Percentiles rank a stretch among this genome's conserved stretches.
Evolutionary conservation across 2,888 invertebrate species (phyloP).

Genomic region (Ophonus ardosiacus): DNA sequence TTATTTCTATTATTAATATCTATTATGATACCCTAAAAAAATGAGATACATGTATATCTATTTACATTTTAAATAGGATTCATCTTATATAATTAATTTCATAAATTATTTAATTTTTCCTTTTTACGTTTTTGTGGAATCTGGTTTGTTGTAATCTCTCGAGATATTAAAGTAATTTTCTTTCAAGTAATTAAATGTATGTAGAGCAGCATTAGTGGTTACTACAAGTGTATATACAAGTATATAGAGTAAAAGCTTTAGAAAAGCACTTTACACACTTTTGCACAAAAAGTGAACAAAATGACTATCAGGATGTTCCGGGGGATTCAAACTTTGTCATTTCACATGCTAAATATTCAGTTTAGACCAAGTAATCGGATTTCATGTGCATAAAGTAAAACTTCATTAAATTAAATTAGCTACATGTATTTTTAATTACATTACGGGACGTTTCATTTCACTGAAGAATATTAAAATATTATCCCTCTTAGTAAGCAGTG

Average conservation of each 20-base stretch:
- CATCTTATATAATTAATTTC: too few species aligned
- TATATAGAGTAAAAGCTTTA: not conserved
- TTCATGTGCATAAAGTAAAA: not conserved
- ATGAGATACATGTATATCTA: too few species aligned
- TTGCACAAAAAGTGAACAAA: not conserved
- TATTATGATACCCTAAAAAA: too few species aligned
- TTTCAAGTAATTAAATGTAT: not conserved
- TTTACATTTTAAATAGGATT: too few species aligned
- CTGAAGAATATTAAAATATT: too few species aligned
- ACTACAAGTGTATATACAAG: not conserved
- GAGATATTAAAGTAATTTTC: not conserved
- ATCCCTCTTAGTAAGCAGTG: too few species aligned
- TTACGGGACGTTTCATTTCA: not conserved
- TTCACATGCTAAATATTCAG: conserved; percentile 7
- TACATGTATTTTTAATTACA: not conserved
- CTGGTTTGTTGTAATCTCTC: not conserved
- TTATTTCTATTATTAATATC: too few species aligned
- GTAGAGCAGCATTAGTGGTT: not conserved
- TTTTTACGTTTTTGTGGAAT: not conserved
- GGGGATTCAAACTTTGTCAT: conserved; percentile 9
- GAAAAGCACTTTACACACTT: not conserved
- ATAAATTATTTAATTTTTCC: too few species aligned
- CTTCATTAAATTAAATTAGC: not conserved
- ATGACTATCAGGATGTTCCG: not conserved
- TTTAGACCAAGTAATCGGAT: conserved; percentile 5